Percentiles rank a stretch among this genome's conserved stretches.
Evolutionary conservation across 2,113 vertebrate species (phyloP).

Genomic region (Percina caprodes): DNA sequence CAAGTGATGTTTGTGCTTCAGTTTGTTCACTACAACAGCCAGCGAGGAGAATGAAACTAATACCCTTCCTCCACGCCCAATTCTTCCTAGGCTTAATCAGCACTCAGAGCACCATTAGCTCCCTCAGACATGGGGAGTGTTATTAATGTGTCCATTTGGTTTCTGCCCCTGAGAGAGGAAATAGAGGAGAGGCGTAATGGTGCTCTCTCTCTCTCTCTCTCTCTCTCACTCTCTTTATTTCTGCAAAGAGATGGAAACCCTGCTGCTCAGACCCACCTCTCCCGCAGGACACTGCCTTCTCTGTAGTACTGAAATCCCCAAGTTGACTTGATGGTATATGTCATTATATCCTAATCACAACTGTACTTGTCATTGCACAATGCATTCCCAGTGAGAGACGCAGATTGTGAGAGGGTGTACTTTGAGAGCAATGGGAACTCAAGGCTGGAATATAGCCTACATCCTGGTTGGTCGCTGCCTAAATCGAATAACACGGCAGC

Average conservation of each 20-base stretch:
- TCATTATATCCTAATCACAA: conserved; percentile 50
- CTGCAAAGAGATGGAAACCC: conserved; percentile 48
- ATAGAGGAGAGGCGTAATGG: conserved; percentile 69
- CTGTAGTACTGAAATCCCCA: conserved; percentile 27
- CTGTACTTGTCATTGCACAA: not conserved
- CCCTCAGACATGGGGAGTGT: conserved; percentile 58
- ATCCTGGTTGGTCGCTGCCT: not conserved
- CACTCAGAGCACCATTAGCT: conserved; percentile 75
- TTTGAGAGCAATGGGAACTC: not conserved
- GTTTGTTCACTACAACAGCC: not conserved
- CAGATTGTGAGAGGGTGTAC: not conserved
- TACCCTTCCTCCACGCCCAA: conserved; percentile 25
- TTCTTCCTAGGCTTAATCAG: conserved; percentile 63
- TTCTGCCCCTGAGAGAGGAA: conserved; percentile 72
- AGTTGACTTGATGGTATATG: conserved; percentile 13
- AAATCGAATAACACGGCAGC: not conserved
- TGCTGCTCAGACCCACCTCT: conserved; percentile 35
- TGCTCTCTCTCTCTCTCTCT: conserved; percentile 1
- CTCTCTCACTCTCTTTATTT: not conserved
- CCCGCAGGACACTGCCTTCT: conserved; percentile 10
- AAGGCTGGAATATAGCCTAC: not conserved
- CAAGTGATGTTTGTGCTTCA: not conserved
- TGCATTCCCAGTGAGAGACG: not conserved
- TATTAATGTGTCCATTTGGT: conserved; percentile 78
- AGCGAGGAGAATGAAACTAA: conserved; percentile 31